phyloP scores from a whole-genome alignment of 2,797 vertebrate genomes.

The Pteropus rufus region DNA sequence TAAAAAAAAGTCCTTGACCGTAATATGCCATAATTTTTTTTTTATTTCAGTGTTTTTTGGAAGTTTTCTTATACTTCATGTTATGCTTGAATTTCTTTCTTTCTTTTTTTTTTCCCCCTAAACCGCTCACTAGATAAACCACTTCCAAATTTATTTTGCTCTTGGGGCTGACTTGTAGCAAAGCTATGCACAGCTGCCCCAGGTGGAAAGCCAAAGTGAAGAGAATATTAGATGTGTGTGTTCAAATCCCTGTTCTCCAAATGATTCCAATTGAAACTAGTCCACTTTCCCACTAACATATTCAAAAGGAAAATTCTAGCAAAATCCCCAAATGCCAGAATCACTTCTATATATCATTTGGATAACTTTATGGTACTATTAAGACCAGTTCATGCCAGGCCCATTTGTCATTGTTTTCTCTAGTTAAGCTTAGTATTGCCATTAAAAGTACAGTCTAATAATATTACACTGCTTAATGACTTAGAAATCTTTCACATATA shows the following conservation, averaged over 20 bases:
- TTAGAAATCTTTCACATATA: neutral
- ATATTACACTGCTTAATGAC: neutral
- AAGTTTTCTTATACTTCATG: constrained; percentile 16
- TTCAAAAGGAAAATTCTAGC: neutral
- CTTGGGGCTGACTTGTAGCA: neutral
- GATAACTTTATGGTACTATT: neutral
- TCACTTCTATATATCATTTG: neutral
- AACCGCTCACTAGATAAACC: neutral
- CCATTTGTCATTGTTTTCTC: neutral
- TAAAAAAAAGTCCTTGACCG: constrained; percentile 43
- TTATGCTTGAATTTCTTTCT: neutral
- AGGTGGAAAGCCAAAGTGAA: neutral
- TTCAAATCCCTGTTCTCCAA: constrained; percentile 12
- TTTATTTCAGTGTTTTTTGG: neutral
- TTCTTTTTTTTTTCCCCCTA: too few species aligned
- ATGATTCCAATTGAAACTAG: neutral
- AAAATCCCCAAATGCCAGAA: neutral
- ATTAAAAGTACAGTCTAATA: neutral
- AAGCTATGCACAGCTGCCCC: neutral
- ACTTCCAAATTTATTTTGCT: neutral
- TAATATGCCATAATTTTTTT: constrained; percentile 8
- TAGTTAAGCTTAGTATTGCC: neutral
- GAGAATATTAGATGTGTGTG: neutral
- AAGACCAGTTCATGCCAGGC: neutral
- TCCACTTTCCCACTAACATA: neutral